phyloP scores from a whole-genome alignment of 2,797 vertebrate genomes.

The Philypnodon macrostomus region DNA sequence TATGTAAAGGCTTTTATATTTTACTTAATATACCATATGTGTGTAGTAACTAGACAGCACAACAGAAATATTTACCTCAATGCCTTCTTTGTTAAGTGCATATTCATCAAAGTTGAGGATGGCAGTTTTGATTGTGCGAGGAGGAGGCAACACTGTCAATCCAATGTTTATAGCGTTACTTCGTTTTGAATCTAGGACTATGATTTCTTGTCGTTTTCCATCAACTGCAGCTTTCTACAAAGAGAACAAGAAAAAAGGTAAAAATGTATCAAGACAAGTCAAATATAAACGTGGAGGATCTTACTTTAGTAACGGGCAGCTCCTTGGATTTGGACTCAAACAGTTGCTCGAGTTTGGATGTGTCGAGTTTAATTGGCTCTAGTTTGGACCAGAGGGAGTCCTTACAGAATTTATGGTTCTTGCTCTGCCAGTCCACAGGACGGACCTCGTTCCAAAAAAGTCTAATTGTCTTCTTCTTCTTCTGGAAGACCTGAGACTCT shows the following conservation, averaged over 20 bases:
- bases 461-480: conserved; percentile 98
- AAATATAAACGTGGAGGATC: neutral
- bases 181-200: conserved; percentile 93
- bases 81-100: conserved; percentile 97
- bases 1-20: neutral
- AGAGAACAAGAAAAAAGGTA: neutral
- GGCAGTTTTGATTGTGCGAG: conserved; percentile 96
- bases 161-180: conserved; percentile 98
- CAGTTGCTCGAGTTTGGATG: conserved; percentile 94
- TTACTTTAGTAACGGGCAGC: conserved; percentile 94
- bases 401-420: conserved; percentile 86
- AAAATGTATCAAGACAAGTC: neutral
- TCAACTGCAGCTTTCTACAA: conserved; percentile 92
- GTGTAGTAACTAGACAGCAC: neutral
- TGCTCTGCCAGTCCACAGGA: conserved; percentile 89
- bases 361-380: conserved; percentile 94
- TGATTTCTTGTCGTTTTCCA: conserved; percentile 95
- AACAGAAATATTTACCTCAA: conserved; percentile 83
- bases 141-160: conserved; percentile 92
- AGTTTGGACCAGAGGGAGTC: conserved; percentile 96
- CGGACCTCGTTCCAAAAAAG: conserved; percentile 98
- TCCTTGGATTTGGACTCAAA: conserved; percentile 99
- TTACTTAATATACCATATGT: no score
- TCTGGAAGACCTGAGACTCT: conserved; percentile 88
- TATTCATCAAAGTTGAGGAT: conserved; percentile 99